Evolutionary conservation across 2,797 vertebrate genomes (phyloP), one percentile per base, ranked within the genome.

Genomic region (Coccyzus lansbergi): DNA sequence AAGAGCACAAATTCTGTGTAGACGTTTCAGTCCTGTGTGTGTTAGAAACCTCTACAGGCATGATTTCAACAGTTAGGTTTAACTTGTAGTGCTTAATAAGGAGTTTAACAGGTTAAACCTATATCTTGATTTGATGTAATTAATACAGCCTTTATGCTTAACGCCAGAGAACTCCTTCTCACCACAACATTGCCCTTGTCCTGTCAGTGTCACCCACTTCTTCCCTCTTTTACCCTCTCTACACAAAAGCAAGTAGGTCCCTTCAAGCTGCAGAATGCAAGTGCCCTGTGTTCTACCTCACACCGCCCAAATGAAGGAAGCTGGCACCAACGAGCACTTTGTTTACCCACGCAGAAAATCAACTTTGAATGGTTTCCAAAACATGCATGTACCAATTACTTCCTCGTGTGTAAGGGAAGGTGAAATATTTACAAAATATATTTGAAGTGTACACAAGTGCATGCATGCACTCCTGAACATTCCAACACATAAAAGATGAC

Each of bases 321-420:
- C 72, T 95, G 80, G 92, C 52, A 91, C 91, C 72, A 88, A 62
- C 38, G 49, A 95, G 59, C 90, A 55, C 65, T 83, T 58, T 86
- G 83, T 63, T 96, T 96, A 95, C 86, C 94, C 92, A 88, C 62
- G 84, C 93, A 95, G 95, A 96, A 95, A 95, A 95, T 95, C 93
- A 88, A 46, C 88, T 94, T 92, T 91, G 91, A 95, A 96, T 85
- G 91, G 82, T 92, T 97, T 95, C 95, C 94, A 96, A 96, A 95
- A 95, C 92, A 90, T 96, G 89, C 90, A 93, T 94, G 86, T 94
- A 92, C 77, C 92, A 92, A 68, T 97, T 96, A 88, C 83, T 95
- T 95, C 85, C 91, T 95, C 46, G 52, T 83, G 90, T 94, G 93
- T 90, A 83, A 87, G 92, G 85, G 90, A 92, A 96, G 91, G 91